Percentiles rank a stretch among this genome's conserved stretches.
Evolutionary conservation across 2,888 invertebrate species (phyloP).

Genomic region (Leucoptera coffeella): DNA sequence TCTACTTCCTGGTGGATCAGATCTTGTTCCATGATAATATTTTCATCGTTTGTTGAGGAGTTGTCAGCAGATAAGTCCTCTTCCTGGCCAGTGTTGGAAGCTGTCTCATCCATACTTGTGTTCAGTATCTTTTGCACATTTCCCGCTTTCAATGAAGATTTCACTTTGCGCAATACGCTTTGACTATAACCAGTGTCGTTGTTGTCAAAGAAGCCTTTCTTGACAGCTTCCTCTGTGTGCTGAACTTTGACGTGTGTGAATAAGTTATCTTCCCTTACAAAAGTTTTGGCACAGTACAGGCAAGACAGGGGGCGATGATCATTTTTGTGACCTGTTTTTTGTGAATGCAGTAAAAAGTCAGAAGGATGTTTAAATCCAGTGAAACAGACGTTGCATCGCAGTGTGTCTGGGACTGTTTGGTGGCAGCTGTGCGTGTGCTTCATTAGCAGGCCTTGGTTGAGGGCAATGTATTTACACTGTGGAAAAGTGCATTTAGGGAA

Average conservation of each 20-base stretch:
- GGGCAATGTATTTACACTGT: constrained; percentile 68
- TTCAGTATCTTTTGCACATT: no score
- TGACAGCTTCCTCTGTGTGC: constrained; percentile 59
- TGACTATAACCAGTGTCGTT: no score
- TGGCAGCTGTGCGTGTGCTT: constrained; percentile 65
- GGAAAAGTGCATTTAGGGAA: constrained; percentile 79
- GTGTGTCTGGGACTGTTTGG: constrained; percentile 30
- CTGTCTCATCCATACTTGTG: no score
- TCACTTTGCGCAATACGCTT: no score
- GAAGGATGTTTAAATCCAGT: constrained; percentile 35
- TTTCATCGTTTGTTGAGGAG: no score
- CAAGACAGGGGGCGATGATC: constrained; percentile 51
- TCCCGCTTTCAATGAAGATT: no score
- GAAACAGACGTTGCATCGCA: constrained; percentile 52
- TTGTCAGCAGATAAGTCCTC: no score
- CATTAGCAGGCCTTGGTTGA: constrained; percentile 63
- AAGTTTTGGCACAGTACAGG: constrained; percentile 69
- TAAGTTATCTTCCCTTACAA: constrained; percentile 61
- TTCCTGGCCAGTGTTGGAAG: no score
- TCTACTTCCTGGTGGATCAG: no score
- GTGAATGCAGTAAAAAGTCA: constrained; percentile 42
- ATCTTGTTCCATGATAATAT: no score
- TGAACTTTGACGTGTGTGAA: constrained; percentile 64
- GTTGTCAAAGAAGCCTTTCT: constrained; percentile 59
- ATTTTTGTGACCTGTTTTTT: constrained; percentile 51